phyloP scores from a whole-genome alignment of 1,140 invertebrate genomes.

The Microplitis demolitor region DNA sequence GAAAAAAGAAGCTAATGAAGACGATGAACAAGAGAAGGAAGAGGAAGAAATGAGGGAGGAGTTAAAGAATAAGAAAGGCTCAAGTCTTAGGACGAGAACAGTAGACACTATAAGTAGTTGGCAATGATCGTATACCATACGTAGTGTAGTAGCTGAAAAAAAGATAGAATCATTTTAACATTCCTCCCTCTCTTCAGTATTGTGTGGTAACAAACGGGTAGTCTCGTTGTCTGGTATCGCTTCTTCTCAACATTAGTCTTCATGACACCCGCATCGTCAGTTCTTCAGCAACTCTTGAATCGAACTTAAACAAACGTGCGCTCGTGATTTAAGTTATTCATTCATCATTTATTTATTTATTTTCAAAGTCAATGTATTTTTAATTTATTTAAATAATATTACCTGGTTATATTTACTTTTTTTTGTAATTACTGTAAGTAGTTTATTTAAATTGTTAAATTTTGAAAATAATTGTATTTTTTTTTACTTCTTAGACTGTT shows the following conservation, averaged over 20 bases:
- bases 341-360: not conserved
- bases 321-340: not conserved
- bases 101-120: conserved; percentile 39
- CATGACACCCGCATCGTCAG: conserved; percentile 46
- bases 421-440: no score
- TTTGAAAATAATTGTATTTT: not conserved
- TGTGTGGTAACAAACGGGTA: not conserved
- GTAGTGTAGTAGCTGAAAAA: no score
- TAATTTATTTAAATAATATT: no score
- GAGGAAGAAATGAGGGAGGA: conserved; percentile 32
- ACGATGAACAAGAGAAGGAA: not conserved
- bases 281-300: conserved; percentile 43
- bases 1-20: not conserved
- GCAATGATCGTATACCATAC: not conserved
- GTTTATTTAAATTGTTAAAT: no score
- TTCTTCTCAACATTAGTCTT: not conserved
- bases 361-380: no score
- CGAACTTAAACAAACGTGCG: not conserved
- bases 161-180: conserved; percentile 12
- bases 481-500: not conserved
- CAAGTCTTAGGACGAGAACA: conserved; percentile 37
- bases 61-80: not conserved
- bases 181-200: conserved; percentile 42
- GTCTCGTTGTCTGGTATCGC: not conserved
- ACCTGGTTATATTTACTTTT: no score